A percentile compares a stretch with the other conserved stretches of the same genome.
Evolutionary conservation across 1,140 invertebrate species (phyloP).

Genomic region (Drosophila pachea): DNA sequence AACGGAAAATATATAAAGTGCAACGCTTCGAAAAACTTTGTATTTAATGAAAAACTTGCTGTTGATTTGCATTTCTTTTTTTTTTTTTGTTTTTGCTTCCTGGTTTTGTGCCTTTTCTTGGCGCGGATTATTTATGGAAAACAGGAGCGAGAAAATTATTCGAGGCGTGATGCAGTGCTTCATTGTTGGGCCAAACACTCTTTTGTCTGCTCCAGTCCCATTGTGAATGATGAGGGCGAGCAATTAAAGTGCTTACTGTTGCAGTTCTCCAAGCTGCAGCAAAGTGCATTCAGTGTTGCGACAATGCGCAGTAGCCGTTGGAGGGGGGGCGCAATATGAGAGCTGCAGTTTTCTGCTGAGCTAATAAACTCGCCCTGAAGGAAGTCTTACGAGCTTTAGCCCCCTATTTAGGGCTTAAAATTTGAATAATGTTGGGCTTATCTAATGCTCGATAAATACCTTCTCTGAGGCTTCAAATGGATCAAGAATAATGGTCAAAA

Average conservation of each 20-base stretch:
- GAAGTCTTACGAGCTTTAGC: too few species aligned
- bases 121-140: conserved; percentile 12
- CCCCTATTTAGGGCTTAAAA: too few species aligned
- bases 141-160: conserved; percentile 3
- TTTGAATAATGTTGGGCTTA: too few species aligned
- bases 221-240: conserved; percentile 21
- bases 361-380: too few species aligned
- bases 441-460: too few species aligned
- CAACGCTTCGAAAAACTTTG: conserved; percentile 9
- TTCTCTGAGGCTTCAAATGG: too few species aligned
- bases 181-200: conserved; percentile 35
- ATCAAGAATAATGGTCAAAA: too few species aligned
- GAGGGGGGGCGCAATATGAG: too few species aligned
- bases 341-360: too few species aligned
- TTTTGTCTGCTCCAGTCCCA: conserved; percentile 32
- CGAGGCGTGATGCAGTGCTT: conserved; percentile 11
- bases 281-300: too few species aligned
- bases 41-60: conserved; percentile 27
- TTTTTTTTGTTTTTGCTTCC: conserved; percentile 3
- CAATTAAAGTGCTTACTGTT: conserved; percentile 17
- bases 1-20: conserved; percentile 10
- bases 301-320: too few species aligned
- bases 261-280: neutral
- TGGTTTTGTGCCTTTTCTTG: conserved; percentile 23
- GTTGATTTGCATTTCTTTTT: too few species aligned